Conservation (phyloP, 2,113 vertebrate genomes). For the Arizona elegans region DNA sequence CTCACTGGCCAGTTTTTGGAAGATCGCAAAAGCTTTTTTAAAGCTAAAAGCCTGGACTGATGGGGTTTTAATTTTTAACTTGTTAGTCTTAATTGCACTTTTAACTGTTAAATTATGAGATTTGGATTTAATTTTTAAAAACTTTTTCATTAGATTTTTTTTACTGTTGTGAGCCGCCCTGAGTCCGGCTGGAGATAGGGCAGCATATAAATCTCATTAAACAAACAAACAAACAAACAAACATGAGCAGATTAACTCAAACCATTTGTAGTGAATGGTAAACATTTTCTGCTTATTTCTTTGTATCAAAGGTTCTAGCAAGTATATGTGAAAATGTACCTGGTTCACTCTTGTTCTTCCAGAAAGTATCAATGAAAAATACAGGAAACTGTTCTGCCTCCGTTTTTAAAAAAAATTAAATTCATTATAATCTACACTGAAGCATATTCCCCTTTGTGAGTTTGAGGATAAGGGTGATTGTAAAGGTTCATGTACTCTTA, state of each 20-base stretch:
- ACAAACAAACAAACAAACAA: no score
- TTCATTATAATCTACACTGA: neutral
- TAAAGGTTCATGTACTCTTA: neutral
- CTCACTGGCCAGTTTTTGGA: neutral
- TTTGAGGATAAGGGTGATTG: neutral
- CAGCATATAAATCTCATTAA: no score
- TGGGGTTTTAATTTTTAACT: no score
- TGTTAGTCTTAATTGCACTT: no score
- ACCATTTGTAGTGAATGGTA: neutral
- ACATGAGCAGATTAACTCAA: neutral
- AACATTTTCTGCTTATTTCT: neutral
- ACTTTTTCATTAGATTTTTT: no score
- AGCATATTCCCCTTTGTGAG: neutral
- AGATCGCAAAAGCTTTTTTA: neutral
- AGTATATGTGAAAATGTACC: neutral
- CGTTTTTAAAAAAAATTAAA: neutral
- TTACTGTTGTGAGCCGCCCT: no score
- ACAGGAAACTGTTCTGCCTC: neutral
- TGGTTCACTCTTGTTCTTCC: neutral
- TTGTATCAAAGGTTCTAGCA: neutral
- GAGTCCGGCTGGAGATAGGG: no score
- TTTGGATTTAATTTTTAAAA: no score
- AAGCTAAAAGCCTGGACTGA: neutral
- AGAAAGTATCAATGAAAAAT: neutral
- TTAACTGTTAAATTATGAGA: no score